These are phyloP conservation scores for Coreius guichenoti DNA, from an alignment of 2,797 vertebrate genomes.

Conservation along the genomic window DNA sequence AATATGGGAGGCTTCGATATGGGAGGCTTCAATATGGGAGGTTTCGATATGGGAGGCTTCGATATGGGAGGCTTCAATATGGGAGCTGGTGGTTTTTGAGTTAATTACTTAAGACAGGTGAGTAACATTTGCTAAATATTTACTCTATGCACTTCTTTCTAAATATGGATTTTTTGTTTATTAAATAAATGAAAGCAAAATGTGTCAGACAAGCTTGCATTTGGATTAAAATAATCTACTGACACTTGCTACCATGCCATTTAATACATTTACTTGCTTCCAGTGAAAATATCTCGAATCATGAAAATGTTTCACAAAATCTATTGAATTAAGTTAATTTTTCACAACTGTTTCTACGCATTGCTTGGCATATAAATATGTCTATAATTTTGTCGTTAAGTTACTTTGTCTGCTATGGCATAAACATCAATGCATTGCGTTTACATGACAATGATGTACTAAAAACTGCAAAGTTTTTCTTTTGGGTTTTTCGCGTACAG, in stretches of 20 bases:
- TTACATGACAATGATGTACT: no score
- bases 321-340: no score
- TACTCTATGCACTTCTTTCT: background rate
- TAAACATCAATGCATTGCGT: background rate
- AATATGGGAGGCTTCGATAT: background rate
- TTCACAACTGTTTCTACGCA: background rate
- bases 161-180: background rate
- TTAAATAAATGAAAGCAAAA: no score
- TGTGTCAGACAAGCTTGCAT: no score
- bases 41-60: background rate
- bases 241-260: no score
- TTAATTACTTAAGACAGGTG: background rate
- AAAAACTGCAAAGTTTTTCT: no score
- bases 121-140: background rate
- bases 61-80: background rate
- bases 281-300: no score
- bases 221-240: no score
- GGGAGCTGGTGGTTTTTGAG: background rate
- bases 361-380: background rate
- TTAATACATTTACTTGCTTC: no score
- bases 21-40: background rate
- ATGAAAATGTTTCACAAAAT: no score
- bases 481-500: no score
- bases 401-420: background rate
- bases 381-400: background rate